Evolutionary conservation across 2,113 vertebrate species (phyloP).

Genomic region (Gobio gobio): DNA sequence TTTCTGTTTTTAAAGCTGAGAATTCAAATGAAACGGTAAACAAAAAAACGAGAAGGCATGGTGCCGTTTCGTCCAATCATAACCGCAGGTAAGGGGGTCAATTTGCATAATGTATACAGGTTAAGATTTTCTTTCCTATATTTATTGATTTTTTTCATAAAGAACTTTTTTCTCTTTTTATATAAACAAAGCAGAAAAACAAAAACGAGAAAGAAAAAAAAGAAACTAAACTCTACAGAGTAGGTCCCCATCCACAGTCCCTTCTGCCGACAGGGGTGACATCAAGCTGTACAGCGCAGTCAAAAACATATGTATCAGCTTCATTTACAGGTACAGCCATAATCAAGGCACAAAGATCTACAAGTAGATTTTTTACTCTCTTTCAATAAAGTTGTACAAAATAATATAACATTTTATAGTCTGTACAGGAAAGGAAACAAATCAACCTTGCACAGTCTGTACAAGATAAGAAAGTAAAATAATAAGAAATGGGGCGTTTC

Average conservation of each 20-base stretch:
- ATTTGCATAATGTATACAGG: constrained; percentile 92
- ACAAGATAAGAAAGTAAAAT: constrained; percentile 81
- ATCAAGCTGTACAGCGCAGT: constrained; percentile 95
- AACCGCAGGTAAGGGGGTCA: constrained; percentile 84
- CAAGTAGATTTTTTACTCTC: constrained; percentile 90
- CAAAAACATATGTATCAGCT: constrained; percentile 96
- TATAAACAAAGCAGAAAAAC: constrained; percentile 80
- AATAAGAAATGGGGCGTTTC: constrained; percentile 62
- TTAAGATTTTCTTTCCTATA: constrained; percentile 72
- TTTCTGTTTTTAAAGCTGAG: constrained; percentile 86
- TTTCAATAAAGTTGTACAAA: constrained; percentile 98
- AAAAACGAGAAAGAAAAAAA: constrained; percentile 75
- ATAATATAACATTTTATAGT: constrained; percentile 96
- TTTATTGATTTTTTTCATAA: constrained; percentile 82
- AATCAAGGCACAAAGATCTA: constrained; percentile 99
- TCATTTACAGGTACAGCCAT: constrained; percentile 94
- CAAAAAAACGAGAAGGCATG: constrained; percentile 79
- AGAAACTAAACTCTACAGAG: constrained; percentile 89
- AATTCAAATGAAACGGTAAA: constrained; percentile 74
- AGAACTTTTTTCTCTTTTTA: constrained; percentile 84
- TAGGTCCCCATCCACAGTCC: constrained; percentile 84
- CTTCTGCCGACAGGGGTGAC: constrained; percentile 85
- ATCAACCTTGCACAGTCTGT: constrained; percentile 91
- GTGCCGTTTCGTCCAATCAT: constrained; percentile 84
- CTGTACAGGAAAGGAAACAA: constrained; percentile 85